These are phyloP conservation scores for Ctenicera cuprea DNA, from an alignment of 2,888 invertebrate species.

Conservation along the genomic window DNA sequence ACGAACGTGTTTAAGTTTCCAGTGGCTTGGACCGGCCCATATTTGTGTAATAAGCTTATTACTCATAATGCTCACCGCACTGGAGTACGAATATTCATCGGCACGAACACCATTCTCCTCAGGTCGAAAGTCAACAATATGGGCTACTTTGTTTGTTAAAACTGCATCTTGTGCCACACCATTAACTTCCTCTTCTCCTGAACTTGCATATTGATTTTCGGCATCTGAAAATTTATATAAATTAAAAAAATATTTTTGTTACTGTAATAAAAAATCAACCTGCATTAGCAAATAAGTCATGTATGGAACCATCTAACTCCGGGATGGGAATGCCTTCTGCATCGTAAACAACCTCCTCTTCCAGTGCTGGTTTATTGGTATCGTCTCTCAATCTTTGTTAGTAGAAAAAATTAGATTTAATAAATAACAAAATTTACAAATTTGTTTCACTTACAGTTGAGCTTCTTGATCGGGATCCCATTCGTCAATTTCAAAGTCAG, in stretches of 20 bases:
- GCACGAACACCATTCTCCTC: slow-evolving; percentile 71
- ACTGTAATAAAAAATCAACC: slow-evolving; percentile 16
- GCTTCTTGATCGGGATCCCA: slow-evolving; percentile 64
- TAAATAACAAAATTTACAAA: not conserved
- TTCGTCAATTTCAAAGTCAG: slow-evolving; percentile 68
- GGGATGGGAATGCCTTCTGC: slow-evolving; percentile 65
- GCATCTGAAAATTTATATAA: slow-evolving; percentile 16
- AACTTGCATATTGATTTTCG: slow-evolving; percentile 58
- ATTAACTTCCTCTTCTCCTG: slow-evolving; percentile 65
- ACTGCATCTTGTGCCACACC: slow-evolving; percentile 69
- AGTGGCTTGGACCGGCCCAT: slow-evolving; percentile 91
- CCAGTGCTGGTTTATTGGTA: not conserved
- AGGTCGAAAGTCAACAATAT: slow-evolving; percentile 78
- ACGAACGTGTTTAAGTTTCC: slow-evolving; percentile 79
- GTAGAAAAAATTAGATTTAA: not conserved
- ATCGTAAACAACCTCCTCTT: slow-evolving; percentile 57
- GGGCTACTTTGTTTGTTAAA: slow-evolving; percentile 68
- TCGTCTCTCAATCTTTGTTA: not conserved
- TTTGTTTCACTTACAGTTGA: slow-evolving; percentile 33
- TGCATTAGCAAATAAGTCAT: slow-evolving; percentile 61
- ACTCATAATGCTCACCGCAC: slow-evolving; percentile 73
- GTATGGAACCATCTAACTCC: slow-evolving; percentile 70
- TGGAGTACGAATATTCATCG: slow-evolving; percentile 83
- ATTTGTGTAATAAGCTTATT: slow-evolving; percentile 68
- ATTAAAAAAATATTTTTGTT: not conserved